These are phyloP conservation scores for Eucera pruinosa DNA, from an alignment of 2,888 invertebrate species.

Conservation along the genomic window DNA sequence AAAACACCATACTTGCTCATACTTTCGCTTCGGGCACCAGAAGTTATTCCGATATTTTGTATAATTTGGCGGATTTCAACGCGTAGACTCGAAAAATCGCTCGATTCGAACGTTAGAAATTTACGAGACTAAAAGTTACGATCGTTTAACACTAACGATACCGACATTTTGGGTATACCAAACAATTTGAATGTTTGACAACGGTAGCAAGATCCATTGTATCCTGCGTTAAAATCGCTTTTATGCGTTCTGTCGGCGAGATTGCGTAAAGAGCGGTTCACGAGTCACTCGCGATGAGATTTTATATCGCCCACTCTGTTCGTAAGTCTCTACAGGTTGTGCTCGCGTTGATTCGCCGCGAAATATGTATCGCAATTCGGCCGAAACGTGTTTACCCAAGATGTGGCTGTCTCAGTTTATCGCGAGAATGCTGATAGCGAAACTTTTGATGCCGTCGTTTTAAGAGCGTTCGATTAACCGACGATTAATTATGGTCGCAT, in stretches of 20 bases:
- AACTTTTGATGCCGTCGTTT: not conserved
- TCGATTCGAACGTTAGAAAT: no score
- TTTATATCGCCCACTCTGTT: slow-evolving; percentile 6
- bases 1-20: not conserved
- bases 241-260: not conserved
- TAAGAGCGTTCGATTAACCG: not conserved
- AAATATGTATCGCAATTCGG: not conserved
- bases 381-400: not conserved
- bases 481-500: no score
- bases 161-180: no score
- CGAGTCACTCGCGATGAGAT: not conserved
- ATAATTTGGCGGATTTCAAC: no score
- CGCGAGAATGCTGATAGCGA: not conserved
- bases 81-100: no score
- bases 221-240: not conserved
- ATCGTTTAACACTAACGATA: no score
- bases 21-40: no score
- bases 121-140: no score
- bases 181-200: no score
- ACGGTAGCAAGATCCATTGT: not conserved
- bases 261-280: slow-evolving; percentile 7
- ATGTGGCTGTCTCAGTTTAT: not conserved
- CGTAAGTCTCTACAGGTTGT: not conserved
- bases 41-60: no score
- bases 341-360: not conserved